Evolutionary conservation across 2,797 vertebrate genomes (phyloP), one percentile per base, ranked within the genome.

Genomic region (Enteromius fasciolatus): DNA sequence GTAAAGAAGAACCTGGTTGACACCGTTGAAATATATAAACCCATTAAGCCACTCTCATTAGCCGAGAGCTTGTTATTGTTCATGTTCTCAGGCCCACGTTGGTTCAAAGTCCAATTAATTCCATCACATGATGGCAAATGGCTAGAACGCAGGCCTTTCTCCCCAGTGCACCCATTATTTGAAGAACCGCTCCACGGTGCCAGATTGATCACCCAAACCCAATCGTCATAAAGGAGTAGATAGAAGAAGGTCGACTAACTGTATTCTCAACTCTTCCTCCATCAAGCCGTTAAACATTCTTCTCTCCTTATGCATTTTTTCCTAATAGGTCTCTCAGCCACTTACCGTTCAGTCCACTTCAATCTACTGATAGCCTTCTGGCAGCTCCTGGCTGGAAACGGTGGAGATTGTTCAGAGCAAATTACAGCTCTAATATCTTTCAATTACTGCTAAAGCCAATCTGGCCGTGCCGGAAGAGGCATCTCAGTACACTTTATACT

Each of bases 401-500:
- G 86, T 86, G 83, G 80, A 86, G 84, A 87, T 88, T 88, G 87
- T 88, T 92, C 88, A 89, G 86, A 93, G 90, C 91, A 91, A 94
- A 93, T 93, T 93, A 93, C 84, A 83, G 82, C 79, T 87, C 87
- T 64, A 88, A 92, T 92, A 90, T 91, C 87, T 90, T 91, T 90
- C 90, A 88, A 88, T 88, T 86, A 88, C 82, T 74, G 83, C 83
- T 87, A 84, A 81, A 83, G 81, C 57, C 69, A 84, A 80, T 76
- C 31, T 80, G 59, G 50, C 31, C 41, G 57, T 78, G 80, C 87
- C 77, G 52, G 48, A 84, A 77, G 83, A 88, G 77, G 76, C 77
- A 81, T 83, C 85, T 81, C 64, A 67, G 85, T 78, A 78, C 79
- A 78, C 78, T 87, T 86, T 78, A 84, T 78, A 82, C 84, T 84